Conservation (phyloP, 2,113 vertebrate species). For the Melanotaenia duboulayi region DNA sequence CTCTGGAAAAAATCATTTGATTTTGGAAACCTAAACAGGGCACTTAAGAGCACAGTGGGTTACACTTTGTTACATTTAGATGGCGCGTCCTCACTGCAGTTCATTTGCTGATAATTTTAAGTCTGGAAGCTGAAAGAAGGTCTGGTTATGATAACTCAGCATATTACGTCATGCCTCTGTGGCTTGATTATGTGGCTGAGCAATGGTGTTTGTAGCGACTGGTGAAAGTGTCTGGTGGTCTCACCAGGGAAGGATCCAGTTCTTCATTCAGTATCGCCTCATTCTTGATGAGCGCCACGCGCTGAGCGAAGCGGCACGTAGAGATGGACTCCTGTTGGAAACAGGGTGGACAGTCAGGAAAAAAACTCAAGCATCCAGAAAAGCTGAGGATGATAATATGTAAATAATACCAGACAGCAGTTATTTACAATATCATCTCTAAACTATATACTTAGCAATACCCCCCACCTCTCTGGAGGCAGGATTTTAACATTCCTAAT, state of each 20-base stretch:
- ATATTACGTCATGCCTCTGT: conserved; percentile 40
- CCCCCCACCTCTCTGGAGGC: too few relatives aligned
- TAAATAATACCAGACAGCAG: not conserved
- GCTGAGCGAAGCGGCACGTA: conserved; percentile 95
- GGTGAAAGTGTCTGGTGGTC: conserved; percentile 49
- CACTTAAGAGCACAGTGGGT: conserved; percentile 43
- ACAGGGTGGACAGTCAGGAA: not conserved
- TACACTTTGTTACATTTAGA: conserved; percentile 41
- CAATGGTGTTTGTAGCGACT: conserved; percentile 29
- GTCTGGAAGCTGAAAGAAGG: conserved; percentile 47
- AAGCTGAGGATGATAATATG: not conserved
- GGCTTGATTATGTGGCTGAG: conserved; percentile 35
- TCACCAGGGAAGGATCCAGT: conserved; percentile 92
- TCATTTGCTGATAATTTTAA: conserved; percentile 47
- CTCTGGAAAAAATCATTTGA: conserved; percentile 46
- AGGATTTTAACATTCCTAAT: too few relatives aligned
- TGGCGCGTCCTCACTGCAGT: conserved; percentile 22
- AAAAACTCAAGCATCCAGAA: too few relatives aligned
- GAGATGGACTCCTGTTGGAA: conserved; percentile 92
- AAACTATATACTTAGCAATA: too few relatives aligned
- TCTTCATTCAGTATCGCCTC: conserved; percentile 95
- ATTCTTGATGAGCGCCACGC: conserved; percentile 95
- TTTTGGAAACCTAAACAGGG: conserved; percentile 40
- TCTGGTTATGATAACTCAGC: conserved; percentile 34
- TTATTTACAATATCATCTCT: too few relatives aligned